Conservation (phyloP, 2,797 vertebrate genomes). For the Euphonia xanthogaster region DNA sequence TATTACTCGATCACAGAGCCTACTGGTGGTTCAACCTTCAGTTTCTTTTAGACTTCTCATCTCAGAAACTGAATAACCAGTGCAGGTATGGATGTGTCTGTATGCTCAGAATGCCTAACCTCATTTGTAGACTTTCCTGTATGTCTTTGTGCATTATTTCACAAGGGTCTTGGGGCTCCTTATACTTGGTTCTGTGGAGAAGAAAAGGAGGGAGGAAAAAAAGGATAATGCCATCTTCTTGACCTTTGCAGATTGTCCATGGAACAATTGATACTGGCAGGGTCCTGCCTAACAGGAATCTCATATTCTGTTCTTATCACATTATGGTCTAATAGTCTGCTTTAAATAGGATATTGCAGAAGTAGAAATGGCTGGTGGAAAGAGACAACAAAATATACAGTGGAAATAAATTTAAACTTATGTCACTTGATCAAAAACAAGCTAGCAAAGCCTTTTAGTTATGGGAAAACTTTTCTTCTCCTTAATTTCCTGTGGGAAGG, state of each 20-base stretch:
- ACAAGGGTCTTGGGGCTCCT: background rate
- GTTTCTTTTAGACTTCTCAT: background rate
- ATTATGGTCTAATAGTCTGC: background rate
- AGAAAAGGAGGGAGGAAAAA: background rate
- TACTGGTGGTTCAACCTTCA: background rate
- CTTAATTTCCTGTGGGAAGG: conserved; percentile 61
- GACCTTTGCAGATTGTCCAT: background rate
- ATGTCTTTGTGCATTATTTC: background rate
- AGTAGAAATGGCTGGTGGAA: background rate
- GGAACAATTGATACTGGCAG: background rate
- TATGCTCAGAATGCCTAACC: background rate
- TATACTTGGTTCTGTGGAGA: background rate
- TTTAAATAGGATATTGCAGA: background rate
- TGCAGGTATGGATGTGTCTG: background rate
- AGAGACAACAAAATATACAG: background rate
- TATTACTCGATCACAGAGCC: background rate
- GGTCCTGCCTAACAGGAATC: background rate
- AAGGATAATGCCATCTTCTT: background rate
- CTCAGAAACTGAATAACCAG: background rate
- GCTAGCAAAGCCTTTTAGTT: background rate
- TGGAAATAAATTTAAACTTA: background rate
- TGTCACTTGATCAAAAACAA: conserved; percentile 25
- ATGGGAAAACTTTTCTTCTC: conserved; percentile 42
- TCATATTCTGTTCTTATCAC: background rate
- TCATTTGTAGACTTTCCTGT: background rate